Percentiles rank a stretch among this genome's conserved stretches.
Conservation (phyloP, 2,797 vertebrate species). For the Sebastiscus tertius region DNA sequence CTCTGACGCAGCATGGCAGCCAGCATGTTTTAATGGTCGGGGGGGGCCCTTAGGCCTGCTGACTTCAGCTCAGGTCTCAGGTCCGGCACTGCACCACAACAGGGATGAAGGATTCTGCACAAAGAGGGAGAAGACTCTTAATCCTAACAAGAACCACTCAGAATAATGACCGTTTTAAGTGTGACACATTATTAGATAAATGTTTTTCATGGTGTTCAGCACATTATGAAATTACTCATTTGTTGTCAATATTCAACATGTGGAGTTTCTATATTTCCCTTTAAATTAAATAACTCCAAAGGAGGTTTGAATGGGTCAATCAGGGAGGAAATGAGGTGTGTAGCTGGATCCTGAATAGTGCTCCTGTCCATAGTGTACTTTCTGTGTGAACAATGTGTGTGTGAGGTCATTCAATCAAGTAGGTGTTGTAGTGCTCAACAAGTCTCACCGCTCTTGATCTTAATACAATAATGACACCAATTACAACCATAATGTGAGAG, state of each 20-base stretch:
- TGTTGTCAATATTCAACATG: neutral
- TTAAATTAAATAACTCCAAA: neutral
- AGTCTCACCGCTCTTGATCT: neutral
- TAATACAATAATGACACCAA: neutral
- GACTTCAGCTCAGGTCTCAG: conserved; percentile 61
- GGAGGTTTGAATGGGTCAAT: neutral
- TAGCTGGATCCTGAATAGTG: neutral
- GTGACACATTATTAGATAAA: neutral
- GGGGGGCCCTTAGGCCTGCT: conserved; percentile 50
- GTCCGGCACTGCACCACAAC: conserved; percentile 46
- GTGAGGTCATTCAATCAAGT: neutral
- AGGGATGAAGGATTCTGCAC: conserved; percentile 53
- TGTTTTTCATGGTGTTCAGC: neutral
- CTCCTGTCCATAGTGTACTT: neutral
- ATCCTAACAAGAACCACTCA: neutral
- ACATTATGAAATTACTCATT: neutral
- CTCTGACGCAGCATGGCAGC: conserved; percentile 87
- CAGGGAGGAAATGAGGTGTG: neutral
- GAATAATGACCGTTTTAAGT: neutral
- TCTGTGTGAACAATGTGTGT: neutral
- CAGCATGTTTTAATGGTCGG: conserved; percentile 63
- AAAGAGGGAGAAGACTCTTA: neutral
- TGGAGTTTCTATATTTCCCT: neutral
- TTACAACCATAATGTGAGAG: conserved; percentile 3
- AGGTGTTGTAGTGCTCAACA: neutral